These are phyloP conservation scores for Trachelipus rathkii DNA, from an alignment of 1,140 invertebrate species.

Conservation along the genomic window DNA sequence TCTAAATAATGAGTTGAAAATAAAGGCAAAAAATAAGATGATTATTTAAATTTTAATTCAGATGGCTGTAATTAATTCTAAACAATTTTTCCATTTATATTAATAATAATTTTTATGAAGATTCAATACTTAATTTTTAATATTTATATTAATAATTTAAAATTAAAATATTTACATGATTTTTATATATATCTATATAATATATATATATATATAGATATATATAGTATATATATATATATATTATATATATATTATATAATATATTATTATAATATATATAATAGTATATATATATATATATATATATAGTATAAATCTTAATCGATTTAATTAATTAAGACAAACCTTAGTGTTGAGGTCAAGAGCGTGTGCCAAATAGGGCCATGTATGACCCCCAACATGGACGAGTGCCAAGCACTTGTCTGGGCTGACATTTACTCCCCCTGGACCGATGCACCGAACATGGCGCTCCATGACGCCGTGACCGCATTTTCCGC, in stretches of 20 bases:
- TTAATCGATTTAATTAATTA: neutral
- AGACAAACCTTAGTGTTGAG: slow-evolving; percentile 41
- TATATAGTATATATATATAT: slow-evolving; percentile 18
- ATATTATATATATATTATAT: slow-evolving; percentile 2
- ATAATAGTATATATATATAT: slow-evolving; percentile 16
- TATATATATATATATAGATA: slow-evolving; percentile 14
- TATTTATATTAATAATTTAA: no score
- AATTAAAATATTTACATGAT: no score
- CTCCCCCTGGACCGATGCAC: slow-evolving; percentile 48
- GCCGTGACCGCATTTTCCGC: slow-evolving; percentile 54
- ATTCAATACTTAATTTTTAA: no score
- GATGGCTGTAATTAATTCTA: no score
- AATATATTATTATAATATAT: neutral
- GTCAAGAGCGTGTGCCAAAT: slow-evolving; percentile 38
- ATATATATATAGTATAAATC: neutral
- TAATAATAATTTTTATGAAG: no score
- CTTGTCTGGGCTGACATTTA: slow-evolving; percentile 29
- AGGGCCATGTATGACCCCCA: slow-evolving; percentile 42
- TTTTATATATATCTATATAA: no score
- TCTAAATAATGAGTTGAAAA: no score
- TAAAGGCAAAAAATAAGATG: no score
- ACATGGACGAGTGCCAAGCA: slow-evolving; percentile 40
- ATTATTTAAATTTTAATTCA: no score
- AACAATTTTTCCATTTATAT: no score
- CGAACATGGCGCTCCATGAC: slow-evolving; percentile 51